These are phyloP conservation scores for Drosophila mayri DNA, from an alignment of 1,140 invertebrate species.

Conservation along the genomic window DNA sequence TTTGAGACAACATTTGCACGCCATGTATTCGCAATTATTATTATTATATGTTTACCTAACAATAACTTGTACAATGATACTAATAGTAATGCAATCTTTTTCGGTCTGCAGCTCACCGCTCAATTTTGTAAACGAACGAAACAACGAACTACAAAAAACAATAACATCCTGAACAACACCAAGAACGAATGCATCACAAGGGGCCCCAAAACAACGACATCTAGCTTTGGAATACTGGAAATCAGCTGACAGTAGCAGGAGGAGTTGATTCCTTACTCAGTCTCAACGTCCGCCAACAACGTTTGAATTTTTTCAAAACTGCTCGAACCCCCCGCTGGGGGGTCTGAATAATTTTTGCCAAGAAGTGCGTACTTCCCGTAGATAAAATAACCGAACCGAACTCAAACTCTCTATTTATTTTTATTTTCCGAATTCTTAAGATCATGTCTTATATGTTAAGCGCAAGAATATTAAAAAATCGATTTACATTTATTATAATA, in stretches of 20 bases:
- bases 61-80: neutral
- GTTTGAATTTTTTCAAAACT: slow-evolving; percentile 82
- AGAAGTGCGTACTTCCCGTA: slow-evolving; percentile 71
- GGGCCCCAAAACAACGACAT: slow-evolving; percentile 67
- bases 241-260: slow-evolving; percentile 58
- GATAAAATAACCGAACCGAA: slow-evolving; percentile 39
- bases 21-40: slow-evolving; percentile 15
- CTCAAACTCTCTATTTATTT: slow-evolving; percentile 52
- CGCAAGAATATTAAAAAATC: slow-evolving; percentile 75
- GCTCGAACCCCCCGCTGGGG: slow-evolving; percentile 30
- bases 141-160: slow-evolving; percentile 66
- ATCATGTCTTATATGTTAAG: slow-evolving; percentile 73
- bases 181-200: slow-evolving; percentile 73
- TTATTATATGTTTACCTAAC: slow-evolving; percentile 40
- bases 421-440: slow-evolving; percentile 47
- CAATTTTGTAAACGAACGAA: slow-evolving; percentile 83
- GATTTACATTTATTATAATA: slow-evolving; percentile 82
- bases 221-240: slow-evolving; percentile 43
- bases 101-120: slow-evolving; percentile 68
- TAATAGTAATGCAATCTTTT: neutral
- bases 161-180: slow-evolving; percentile 53
- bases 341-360: slow-evolving; percentile 57
- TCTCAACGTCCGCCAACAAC: slow-evolving; percentile 66
- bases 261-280: slow-evolving; percentile 33
- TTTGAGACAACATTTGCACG: slow-evolving; percentile 49